Evolutionary conservation across 2,797 vertebrate genomes (phyloP).

Genomic region (Neosilurus hyrtlii): DNA sequence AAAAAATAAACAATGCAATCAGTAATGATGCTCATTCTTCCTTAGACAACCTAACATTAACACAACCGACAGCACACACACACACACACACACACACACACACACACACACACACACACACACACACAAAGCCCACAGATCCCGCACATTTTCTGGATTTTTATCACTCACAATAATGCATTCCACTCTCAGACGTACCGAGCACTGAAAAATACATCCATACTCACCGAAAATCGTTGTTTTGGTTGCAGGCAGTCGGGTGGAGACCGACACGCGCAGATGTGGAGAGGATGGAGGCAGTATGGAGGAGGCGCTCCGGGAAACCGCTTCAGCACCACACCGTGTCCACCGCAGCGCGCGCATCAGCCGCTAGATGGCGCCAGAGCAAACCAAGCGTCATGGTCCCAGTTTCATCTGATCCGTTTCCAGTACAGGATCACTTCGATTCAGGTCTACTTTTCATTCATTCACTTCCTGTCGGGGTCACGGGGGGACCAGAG

Average conservation of each 20-base stretch:
- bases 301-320: constrained; percentile 2
- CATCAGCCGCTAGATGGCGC: no score
- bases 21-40: not conserved
- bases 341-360: no score
- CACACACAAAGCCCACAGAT: constrained; percentile 4
- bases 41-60: not conserved
- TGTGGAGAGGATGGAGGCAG: constrained; percentile 41
- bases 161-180: constrained; percentile 26
- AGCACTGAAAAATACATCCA: not conserved
- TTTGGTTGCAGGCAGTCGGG: constrained; percentile 20
- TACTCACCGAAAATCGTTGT: constrained; percentile 45
- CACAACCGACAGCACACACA: constrained; percentile 27
- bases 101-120: no score
- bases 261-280: constrained; percentile 20
- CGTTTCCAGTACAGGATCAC: no score
- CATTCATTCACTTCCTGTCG: no score
- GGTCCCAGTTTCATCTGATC: no score
- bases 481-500: no score
- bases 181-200: not conserved
- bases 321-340: constrained; percentile 11
- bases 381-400: no score
- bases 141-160: constrained; percentile 27
- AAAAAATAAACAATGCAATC: not conserved
- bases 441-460: no score
- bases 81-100: no score